Base-by-base conservation (phyloP, 1,140 invertebrate species). In the Chelonus insularis region DNA sequence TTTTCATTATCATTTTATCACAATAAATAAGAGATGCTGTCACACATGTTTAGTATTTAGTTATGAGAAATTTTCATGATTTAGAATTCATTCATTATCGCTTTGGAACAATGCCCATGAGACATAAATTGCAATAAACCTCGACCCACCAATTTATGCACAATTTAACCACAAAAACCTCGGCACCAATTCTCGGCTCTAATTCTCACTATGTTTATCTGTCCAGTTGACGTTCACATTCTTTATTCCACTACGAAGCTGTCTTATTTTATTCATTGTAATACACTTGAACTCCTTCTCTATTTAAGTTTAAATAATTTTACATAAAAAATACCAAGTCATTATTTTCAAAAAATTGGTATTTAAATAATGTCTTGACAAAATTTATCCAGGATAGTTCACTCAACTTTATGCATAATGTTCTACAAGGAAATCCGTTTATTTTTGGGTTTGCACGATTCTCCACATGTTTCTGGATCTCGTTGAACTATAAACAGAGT, bases 331-430 rank as follows among this genome's bases (percentile, higher is more conserved):
- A n/a, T n/a, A n/a, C n/a, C n/a, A n/a, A n/a, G 47, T 51, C 20
- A 32, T 29, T 39, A n/a, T 39, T 39, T 5, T 14, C 36, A 39
- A 37, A 36, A 37, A 57, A 58, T 61, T 50, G 7, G 25, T 29
- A 29, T 7, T 29, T 29, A 7, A 29, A 29, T 29, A 4, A 29
- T 29, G 25, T 29, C 25, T 29, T 7, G 25, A 29, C 7, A 29
- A 29, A 29, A 62, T 58, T 59, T 52, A 34, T 56, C 29, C 51
- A 29, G 43, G 54, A 57, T 36, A 66, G 64, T 66, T 66, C 64
- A 66, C 60, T 66, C 60, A 66, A 66, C 64, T 63, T 63, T 66
- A 62, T 57, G 48, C 57, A 57, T 51, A 51, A 60, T 45, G 60
- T 65, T 60, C 64, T 45, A 55, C 64, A 66, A 34, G 57, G 41